phyloP scores from a whole-genome alignment of 2,113 vertebrate genomes.

The Oncorhynchus gorbuscha region DNA sequence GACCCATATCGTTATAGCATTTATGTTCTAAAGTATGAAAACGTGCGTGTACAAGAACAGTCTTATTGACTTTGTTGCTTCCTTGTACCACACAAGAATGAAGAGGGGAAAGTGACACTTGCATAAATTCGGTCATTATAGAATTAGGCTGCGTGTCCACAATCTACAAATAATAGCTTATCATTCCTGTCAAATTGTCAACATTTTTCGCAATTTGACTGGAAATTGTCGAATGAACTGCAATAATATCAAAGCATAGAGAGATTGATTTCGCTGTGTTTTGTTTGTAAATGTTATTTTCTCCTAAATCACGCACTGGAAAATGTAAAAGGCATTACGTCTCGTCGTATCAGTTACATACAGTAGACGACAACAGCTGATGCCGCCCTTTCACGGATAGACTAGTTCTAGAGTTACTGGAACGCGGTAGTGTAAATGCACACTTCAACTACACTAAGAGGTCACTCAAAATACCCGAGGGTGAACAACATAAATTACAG shows the following conservation, averaged over 20 bases:
- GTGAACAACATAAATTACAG: constrained; percentile 50
- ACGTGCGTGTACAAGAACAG: background rate
- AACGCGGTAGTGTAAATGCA: constrained; percentile 64
- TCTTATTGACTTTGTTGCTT: background rate
- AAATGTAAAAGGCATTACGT: constrained; percentile 69
- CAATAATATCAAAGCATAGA: constrained; percentile 39
- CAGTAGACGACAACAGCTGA: constrained; percentile 60
- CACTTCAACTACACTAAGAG: constrained; percentile 63
- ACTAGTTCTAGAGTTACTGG: constrained; percentile 63
- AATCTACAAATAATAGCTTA: background rate
- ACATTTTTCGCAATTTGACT: background rate
- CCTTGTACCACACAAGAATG: background rate
- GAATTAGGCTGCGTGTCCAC: background rate
- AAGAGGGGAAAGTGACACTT: constrained; percentile 72
- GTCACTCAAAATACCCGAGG: constrained; percentile 66
- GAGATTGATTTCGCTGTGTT: constrained; percentile 57
- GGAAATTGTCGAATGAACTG: constrained; percentile 25
- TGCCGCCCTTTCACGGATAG: constrained; percentile 61
- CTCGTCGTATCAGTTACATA: constrained; percentile 69
- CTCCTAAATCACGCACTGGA: constrained; percentile 66
- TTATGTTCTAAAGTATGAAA: constrained; percentile 8
- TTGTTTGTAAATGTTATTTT: constrained; percentile 65
- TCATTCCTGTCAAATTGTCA: constrained; percentile 45
- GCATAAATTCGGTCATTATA: constrained; percentile 52
- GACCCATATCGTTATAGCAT: background rate